Evolutionary conservation across 2,797 vertebrate species (phyloP).

Genomic region (Natrix natrix): DNA sequence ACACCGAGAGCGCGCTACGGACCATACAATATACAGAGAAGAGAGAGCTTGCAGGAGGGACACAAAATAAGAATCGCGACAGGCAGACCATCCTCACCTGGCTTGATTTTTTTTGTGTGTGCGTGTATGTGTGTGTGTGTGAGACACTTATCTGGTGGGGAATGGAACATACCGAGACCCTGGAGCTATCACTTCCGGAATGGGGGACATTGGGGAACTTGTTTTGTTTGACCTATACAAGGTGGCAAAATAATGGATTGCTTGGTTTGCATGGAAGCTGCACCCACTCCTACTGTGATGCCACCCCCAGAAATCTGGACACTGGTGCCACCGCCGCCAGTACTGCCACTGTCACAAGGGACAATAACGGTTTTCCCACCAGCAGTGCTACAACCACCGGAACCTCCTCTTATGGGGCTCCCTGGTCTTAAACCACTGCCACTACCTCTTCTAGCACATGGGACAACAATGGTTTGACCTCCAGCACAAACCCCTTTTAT

Average conservation of each 20-base stretch:
- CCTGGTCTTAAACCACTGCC: rapidly evolving
- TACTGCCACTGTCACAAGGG: not conserved
- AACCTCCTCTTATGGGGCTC: not conserved
- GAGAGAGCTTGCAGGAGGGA: not conserved
- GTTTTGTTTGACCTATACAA: not conserved
- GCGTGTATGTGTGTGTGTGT: too few species aligned
- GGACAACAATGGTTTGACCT: not conserved
- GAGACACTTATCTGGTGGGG: not conserved
- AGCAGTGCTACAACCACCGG: not conserved
- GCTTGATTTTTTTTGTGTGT: not conserved
- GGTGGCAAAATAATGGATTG: not conserved
- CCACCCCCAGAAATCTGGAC: not conserved
- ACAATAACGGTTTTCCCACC: not conserved
- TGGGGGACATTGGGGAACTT: not conserved
- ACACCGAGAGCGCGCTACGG: not conserved
- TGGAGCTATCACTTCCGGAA: not conserved
- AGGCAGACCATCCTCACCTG: not conserved
- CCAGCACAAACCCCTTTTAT: too few species aligned
- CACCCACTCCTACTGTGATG: not conserved
- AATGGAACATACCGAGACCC: not conserved
- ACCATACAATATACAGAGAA: not conserved
- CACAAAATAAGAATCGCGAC: not conserved
- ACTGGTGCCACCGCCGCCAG: not conserved
- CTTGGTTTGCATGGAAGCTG: slow-evolving; percentile 1
- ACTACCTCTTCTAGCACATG: not conserved